Conservation (phyloP, 2,113 vertebrate species). For the Microcebus griseorufus region DNA sequence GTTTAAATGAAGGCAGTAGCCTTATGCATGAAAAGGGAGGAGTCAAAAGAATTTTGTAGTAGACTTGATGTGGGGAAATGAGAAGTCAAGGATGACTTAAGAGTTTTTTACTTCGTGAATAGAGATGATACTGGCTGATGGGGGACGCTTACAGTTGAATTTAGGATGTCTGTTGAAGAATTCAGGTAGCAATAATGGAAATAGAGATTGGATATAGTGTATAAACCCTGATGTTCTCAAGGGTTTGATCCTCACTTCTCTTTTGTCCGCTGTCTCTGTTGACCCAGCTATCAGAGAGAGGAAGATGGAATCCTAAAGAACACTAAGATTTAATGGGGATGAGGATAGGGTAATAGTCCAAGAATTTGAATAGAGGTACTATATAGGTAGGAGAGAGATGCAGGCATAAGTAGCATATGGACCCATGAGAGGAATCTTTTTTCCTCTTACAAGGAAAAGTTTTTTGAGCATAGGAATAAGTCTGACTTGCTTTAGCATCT, state of each 20-base stretch:
- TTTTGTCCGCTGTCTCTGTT: not conserved
- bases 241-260: not conserved
- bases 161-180: not conserved
- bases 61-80: not conserved
- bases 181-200: not conserved
- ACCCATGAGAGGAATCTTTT: not conserved
- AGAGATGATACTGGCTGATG: not conserved
- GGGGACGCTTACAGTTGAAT: not conserved
- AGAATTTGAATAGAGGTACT: not conserved
- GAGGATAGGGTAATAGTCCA: not conserved
- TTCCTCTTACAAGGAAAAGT: not conserved
- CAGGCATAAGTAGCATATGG: not conserved
- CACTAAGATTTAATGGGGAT: not conserved
- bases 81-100: slow-evolving; percentile 5
- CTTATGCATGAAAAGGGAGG: not conserved
- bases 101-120: not conserved
- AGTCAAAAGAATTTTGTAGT: slow-evolving; percentile 36
- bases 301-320: slow-evolving; percentile 24
- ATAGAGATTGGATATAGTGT: not conserved
- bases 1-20: slow-evolving; percentile 9
- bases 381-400: not conserved
- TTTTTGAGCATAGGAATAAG: not conserved
- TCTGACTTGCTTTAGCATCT: not conserved
- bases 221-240: not conserved
- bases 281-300: not conserved